phyloP scores from a whole-genome alignment of 2,888 invertebrate genomes.

The Chrysolina haemoptera region DNA sequence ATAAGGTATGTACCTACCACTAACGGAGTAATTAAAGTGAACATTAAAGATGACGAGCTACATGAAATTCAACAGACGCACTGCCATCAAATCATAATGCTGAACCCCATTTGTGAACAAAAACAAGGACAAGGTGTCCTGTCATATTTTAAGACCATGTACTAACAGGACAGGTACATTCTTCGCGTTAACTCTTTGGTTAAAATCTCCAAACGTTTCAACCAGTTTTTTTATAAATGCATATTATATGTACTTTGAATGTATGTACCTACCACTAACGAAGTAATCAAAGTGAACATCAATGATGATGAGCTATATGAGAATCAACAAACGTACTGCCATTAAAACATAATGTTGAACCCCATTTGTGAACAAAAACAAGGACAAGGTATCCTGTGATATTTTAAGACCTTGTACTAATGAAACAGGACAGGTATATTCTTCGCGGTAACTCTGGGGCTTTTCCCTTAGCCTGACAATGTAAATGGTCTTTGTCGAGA shows the following conservation, averaged over 20 bases:
- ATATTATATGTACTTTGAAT: too few relatives aligned
- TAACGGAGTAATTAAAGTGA: too few relatives aligned
- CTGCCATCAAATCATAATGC: background rate
- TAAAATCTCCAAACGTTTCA: too few relatives aligned
- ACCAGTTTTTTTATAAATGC: too few relatives aligned
- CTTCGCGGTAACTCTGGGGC: background rate
- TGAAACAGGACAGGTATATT: constrained; percentile 9
- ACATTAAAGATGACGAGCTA: too few relatives aligned
- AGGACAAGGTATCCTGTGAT: background rate
- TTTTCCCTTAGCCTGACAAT: background rate
- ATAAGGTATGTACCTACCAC: too few relatives aligned
- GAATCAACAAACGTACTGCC: background rate
- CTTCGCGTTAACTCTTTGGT: background rate
- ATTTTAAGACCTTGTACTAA: background rate
- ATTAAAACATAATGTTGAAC: background rate
- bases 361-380: background rate
- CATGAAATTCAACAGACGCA: background rate
- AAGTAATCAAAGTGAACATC: too few relatives aligned
- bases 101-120: background rate
- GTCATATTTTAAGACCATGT: background rate
- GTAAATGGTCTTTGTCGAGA: background rate
- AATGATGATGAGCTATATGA: too few relatives aligned
- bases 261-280: too few relatives aligned
- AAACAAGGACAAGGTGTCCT: constrained; percentile 1
- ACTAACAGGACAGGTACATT: constrained; percentile 8